Base-by-base conservation (phyloP, 2,797 vertebrate genomes). In the Aldrovandia affinis region DNA sequence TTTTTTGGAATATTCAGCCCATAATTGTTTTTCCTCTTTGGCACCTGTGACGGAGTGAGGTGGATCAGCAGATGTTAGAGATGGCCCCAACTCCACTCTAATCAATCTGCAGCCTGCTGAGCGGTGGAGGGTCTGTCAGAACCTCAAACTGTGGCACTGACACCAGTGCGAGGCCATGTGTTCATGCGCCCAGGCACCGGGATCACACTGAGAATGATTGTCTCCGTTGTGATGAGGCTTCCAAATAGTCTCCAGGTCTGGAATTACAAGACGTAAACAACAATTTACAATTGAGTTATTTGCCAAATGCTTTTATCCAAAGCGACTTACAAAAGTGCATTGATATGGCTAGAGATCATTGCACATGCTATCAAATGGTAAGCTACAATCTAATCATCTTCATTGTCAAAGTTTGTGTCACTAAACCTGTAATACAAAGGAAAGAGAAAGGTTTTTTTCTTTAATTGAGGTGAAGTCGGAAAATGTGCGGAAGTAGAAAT, bases 51-150 rank as follows among this genome's bases (percentile, higher is more conserved):
- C 33, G 8, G 68, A 36, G 36, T 2, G 36, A 39, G 68, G 68
- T 3, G 18, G 68, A 77, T 77, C 39, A 77, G 73, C 73, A 77
- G 73, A 77, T 77, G 73, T 77, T 77, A 18, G 42, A 8, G 42
- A 77, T 44, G 73, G 73, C 73, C 39, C 25, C 7, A n/a, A 25
- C 73, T 47, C 25, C 39, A n/a, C 7, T 77, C 42, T 20, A 77
- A 44, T 77, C 39, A 47, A 77, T 77, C 73, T 77, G 73, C 42
- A 1, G 73, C 73, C 39, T 47, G 73, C 73, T 77, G 73, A 47
- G 73, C 73, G 3, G 73, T n/a, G 42, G 73, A 77, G 73, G 39
- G 73, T 77, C 73, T 47, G 73, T 77, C 73, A 77, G 73, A 47
- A 12, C 39, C 42, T 77, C 39, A 77, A 47, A 77, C 42, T 39